Evolutionary conservation across 2,113 vertebrate species (phyloP).

Genomic region (Larimichthys polyactis): DNA sequence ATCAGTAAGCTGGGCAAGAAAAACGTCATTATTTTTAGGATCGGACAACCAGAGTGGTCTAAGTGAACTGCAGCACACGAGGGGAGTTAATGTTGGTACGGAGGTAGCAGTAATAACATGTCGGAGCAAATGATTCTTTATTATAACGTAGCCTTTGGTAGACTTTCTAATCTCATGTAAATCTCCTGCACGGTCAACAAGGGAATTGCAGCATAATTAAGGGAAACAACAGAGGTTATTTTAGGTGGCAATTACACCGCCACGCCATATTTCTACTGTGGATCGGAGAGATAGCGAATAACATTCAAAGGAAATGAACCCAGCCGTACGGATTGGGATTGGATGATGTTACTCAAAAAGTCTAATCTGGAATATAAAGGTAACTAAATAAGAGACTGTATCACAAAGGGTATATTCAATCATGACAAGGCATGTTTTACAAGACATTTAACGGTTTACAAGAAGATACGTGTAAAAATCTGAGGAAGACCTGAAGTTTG

Average conservation of each 20-base stretch:
- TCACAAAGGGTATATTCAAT: no score
- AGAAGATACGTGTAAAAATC: no score
- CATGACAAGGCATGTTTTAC: no score
- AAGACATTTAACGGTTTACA: no score
- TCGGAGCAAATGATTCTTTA: constrained; percentile 8
- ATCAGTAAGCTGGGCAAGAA: constrained; percentile 24
- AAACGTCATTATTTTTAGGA: constrained; percentile 21
- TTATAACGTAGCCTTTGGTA: constrained; percentile 25
- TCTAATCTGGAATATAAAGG: no score
- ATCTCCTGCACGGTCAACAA: constrained; percentile 9
- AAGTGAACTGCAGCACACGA: neutral
- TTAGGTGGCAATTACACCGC: neutral
- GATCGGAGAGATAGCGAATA: neutral
- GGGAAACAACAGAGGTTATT: constrained; percentile 25
- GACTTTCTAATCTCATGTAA: constrained; percentile 16
- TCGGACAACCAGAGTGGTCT: neutral
- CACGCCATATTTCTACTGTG: neutral
- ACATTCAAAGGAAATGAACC: neutral
- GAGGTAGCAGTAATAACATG: neutral
- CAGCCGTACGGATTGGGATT: no score
- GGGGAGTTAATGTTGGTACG: constrained; percentile 12
- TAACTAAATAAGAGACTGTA: no score
- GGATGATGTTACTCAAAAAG: no score
- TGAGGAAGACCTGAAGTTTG: no score
- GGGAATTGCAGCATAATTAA: constrained; percentile 9